phyloP scores from a whole-genome alignment of 2,888 invertebrate species.

The Matsumyia berberina region DNA sequence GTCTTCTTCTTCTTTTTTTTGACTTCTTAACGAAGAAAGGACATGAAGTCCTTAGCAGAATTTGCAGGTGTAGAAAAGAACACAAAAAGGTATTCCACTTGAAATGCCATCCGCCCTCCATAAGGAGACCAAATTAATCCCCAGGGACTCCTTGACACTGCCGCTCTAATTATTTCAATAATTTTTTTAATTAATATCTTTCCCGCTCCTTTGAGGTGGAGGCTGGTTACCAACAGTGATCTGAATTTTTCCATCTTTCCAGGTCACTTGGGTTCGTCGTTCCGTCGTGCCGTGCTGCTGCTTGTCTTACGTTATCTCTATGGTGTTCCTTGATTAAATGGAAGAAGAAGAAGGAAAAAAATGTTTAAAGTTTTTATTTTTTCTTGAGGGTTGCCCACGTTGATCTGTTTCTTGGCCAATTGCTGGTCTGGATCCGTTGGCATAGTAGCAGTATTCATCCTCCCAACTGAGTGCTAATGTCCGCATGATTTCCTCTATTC shows the following conservation, averaged over 20 bases:
- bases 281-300: neutral
- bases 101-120: slow-evolving; percentile 26
- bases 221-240: slow-evolving; percentile 32
- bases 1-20: slow-evolving; percentile 15
- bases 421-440: slow-evolving; percentile 56
- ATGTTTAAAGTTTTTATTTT: neutral
- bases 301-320: slow-evolving; percentile 1
- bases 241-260: slow-evolving; percentile 43
- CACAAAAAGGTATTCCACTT: slow-evolving; percentile 62
- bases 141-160: slow-evolving; percentile 51
- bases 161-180: slow-evolving; percentile 78
- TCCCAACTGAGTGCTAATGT: slow-evolving; percentile 43
- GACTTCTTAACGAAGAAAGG: slow-evolving; percentile 7
- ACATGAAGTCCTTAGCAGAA: slow-evolving; percentile 24
- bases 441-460: slow-evolving; percentile 51
- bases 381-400: slow-evolving; percentile 38
- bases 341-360: slow-evolving; percentile 12
- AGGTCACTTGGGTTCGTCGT: slow-evolving; percentile 56
- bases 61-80: slow-evolving; percentile 46
- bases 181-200: slow-evolving; percentile 79
- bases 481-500: slow-evolving; percentile 19
- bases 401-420: slow-evolving; percentile 61
- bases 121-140: slow-evolving; percentile 43
- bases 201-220: slow-evolving; percentile 19
- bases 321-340: slow-evolving; percentile 34